Evolutionary conservation across 2,888 invertebrate species (phyloP).

Genomic region (Hoplodrina ambigua): DNA sequence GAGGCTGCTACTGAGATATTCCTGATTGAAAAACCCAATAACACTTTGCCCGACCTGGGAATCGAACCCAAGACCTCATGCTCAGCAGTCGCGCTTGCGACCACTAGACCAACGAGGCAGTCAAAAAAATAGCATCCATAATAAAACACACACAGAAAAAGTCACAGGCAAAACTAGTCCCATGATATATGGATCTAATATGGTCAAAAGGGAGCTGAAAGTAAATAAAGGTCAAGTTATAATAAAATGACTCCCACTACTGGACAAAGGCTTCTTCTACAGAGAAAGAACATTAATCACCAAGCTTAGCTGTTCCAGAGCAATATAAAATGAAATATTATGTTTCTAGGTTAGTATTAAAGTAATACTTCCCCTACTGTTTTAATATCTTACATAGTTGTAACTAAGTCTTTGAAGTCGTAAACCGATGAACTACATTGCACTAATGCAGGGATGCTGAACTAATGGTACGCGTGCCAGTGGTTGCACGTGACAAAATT

Average conservation of each 20-base stretch:
- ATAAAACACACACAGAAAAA: too few relatives aligned
- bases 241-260: neutral
- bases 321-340: constrained; percentile 48
- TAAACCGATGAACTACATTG: constrained; percentile 45
- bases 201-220: neutral
- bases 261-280: neutral
- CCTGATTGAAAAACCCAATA: too few relatives aligned
- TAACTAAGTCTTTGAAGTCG: constrained; percentile 37
- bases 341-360: constrained; percentile 27
- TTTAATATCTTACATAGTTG: constrained; percentile 50
- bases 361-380: constrained; percentile 24
- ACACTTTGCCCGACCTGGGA: too few relatives aligned
- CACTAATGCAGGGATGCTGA: too few relatives aligned
- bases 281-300: constrained; percentile 10
- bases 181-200: neutral
- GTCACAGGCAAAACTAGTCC: too few relatives aligned
- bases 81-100: too few relatives aligned
- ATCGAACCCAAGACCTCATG: too few relatives aligned
- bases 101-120: too few relatives aligned
- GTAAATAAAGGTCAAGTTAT: neutral
- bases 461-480: too few relatives aligned
- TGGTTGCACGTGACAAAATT: too few relatives aligned
- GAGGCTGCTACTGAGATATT: too few relatives aligned
- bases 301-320: neutral
- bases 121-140: too few relatives aligned